These are phyloP conservation scores for Polydrusus cervinus DNA, from an alignment of 2,888 invertebrate genomes.

Conservation along the genomic window DNA sequence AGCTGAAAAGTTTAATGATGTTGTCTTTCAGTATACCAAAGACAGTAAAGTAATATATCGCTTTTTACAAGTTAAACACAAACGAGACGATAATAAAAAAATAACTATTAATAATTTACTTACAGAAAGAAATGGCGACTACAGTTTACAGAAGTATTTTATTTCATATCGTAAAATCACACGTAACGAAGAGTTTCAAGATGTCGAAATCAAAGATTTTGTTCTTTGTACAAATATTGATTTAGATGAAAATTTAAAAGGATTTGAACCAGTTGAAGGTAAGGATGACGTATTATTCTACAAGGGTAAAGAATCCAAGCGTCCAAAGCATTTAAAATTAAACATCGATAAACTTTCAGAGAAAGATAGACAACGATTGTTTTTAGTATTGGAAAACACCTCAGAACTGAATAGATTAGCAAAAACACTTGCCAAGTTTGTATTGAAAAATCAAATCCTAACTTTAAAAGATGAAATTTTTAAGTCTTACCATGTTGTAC, in stretches of 20 bases:
- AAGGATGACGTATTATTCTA: neutral
- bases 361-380: no score
- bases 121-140: constrained; percentile 28
- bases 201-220: constrained; percentile 33
- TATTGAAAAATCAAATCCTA: neutral
- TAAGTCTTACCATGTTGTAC: neutral
- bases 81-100: constrained; percentile 17
- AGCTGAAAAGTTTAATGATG: constrained; percentile 48
- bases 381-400: neutral
- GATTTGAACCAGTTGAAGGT: neutral
- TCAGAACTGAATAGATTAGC: neutral
- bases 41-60: constrained; percentile 13
- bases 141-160: constrained; percentile 43
- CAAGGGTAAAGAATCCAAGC: neutral
- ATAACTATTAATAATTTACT: constrained; percentile 31
- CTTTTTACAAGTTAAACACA: constrained; percentile 45
- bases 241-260: neutral
- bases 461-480: neutral
- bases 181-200: constrained; percentile 18
- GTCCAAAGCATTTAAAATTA: neutral
- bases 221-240: constrained; percentile 42
- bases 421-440: neutral
- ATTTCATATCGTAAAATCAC: constrained; percentile 42
- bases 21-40: constrained; percentile 29
- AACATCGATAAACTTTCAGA: neutral